Conservation (phyloP, 1,140 invertebrate species). For the Formica selysi region DNA sequence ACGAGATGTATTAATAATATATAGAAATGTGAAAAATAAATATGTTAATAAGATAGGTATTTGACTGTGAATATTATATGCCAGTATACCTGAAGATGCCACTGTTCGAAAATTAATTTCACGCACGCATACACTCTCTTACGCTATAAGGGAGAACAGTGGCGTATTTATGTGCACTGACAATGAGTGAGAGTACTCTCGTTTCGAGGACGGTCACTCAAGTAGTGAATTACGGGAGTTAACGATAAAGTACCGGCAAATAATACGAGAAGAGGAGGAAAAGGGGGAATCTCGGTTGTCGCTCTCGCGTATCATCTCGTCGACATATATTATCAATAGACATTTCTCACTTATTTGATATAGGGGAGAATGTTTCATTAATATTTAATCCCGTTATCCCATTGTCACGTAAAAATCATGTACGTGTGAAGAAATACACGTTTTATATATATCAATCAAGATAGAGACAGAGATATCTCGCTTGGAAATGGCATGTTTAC, state of each 20-base stretch:
- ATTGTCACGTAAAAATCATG: too few relatives aligned
- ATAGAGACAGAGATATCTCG: neutral
- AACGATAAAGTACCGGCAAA: constrained; percentile 38
- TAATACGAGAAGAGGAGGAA: neutral
- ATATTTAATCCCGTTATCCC: neutral
- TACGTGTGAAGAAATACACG: too few relatives aligned
- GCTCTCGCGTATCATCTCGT: neutral
- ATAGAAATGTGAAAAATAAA: too few relatives aligned
- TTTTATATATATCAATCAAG: too few relatives aligned
- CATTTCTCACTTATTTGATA: neutral
- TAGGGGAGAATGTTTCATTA: neutral
- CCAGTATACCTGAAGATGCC: neutral
- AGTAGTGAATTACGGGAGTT: constrained; percentile 62
- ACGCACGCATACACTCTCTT: constrained; percentile 21
- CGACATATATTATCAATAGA: constrained; percentile 16
- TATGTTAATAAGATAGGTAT: neutral
- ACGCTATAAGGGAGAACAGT: constrained; percentile 61
- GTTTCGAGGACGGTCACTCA: constrained; percentile 64
- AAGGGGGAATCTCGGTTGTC: neutral
- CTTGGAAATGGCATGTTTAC: neutral
- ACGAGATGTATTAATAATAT: too few relatives aligned
- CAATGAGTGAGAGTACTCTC: constrained; percentile 58
- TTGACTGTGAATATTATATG: too few relatives aligned
- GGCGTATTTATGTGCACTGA: constrained; percentile 16
- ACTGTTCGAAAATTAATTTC: constrained; percentile 44